phyloP scores from a whole-genome alignment of 2,113 vertebrate genomes.

The Tinamus guttatus region DNA sequence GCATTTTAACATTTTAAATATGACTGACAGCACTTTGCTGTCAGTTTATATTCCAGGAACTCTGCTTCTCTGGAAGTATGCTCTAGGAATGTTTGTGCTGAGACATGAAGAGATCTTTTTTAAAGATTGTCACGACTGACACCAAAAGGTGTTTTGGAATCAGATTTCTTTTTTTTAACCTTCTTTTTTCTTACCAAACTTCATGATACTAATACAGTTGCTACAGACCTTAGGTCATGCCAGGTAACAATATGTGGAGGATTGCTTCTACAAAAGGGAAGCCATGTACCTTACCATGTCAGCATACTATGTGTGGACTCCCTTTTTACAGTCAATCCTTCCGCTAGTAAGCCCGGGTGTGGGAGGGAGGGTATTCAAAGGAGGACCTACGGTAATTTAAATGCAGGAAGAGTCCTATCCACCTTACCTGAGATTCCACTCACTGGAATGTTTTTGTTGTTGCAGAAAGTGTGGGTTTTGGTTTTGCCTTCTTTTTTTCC shows the following conservation, averaged over 20 bases:
- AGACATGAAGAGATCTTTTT: no score
- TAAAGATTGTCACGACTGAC: no score
- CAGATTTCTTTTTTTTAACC: neutral
- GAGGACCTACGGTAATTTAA: neutral
- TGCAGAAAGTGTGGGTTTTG: neutral
- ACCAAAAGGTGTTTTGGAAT: no score
- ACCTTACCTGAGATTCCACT: neutral
- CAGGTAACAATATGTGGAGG: neutral
- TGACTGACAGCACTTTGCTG: no score
- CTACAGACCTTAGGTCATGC: neutral
- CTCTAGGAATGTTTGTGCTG: no score
- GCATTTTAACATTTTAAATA: no score
- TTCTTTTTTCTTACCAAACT: neutral
- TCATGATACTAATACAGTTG: neutral
- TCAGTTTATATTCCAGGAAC: no score
- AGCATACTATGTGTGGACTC: neutral
- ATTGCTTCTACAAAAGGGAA: neutral
- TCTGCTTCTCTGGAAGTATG: no score
- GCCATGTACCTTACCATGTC: neutral
- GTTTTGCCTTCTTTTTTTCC: neutral
- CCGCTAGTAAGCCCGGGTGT: neutral
- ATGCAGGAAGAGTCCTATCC: neutral
- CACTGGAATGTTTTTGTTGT: neutral
- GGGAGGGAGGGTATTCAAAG: neutral
- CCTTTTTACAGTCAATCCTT: neutral